These are phyloP conservation scores for Physeter macrocephalus DNA, from an alignment of 2,113 vertebrate genomes.

Conservation along the genomic window DNA sequence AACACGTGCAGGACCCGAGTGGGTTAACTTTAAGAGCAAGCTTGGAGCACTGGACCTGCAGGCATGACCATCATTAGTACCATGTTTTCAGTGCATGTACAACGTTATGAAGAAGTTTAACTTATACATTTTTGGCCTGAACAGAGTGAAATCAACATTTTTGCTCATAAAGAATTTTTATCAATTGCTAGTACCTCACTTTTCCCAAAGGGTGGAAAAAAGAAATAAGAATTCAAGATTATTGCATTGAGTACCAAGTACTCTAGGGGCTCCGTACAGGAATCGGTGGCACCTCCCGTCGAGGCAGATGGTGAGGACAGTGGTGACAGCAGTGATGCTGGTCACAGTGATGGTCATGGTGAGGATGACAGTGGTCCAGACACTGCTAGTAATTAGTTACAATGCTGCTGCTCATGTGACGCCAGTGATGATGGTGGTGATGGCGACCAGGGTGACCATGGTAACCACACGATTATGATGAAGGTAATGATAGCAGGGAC, in stretches of 20 bases:
- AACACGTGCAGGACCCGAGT: fast-evolving
- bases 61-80: not conserved
- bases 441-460: fast-evolving
- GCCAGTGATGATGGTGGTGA: fast-evolving
- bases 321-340: fast-evolving
- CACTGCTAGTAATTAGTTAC: too few relatives aligned
- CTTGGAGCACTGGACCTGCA: fast-evolving
- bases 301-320: fast-evolving
- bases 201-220: not conserved
- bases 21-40: not conserved
- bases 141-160: not conserved
- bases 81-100: not conserved
- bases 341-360: fast-evolving
- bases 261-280: not conserved
- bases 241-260: not conserved
- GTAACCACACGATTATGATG: fast-evolving
- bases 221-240: not conserved
- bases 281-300: fast-evolving
- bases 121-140: not conserved
- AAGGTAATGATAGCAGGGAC: fast-evolving
- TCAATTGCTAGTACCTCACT: not conserved
- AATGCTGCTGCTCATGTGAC: not conserved
- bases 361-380: not conserved
- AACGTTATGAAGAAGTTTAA: not conserved
- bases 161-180: not conserved